Base-by-base conservation (phyloP, 2,113 vertebrate genomes). In the Choloepus hoffmanni region DNA sequence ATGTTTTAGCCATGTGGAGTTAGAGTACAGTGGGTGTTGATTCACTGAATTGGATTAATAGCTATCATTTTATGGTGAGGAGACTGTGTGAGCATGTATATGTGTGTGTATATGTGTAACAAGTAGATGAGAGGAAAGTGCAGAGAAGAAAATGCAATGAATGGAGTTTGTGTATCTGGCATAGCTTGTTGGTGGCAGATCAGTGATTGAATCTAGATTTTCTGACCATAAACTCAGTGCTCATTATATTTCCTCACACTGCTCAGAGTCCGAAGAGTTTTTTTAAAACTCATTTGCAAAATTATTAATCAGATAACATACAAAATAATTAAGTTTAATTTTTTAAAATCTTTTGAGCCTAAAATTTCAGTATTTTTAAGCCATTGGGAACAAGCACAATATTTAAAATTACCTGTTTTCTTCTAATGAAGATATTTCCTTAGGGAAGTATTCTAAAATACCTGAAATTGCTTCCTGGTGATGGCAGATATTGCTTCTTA, bases 381-480 rank as follows among this genome's bases (percentile, higher is more conserved):
- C 40, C 58, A 33, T 23, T 83, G 63, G 89, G 87, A 96, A 81
- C 16, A 65, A 88, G 18, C 87, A 3, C 23, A 85, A 14, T 87
- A 82, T 65, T 88, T 85, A 43, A 97, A 96, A 92, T 93, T 82
- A 60, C 13, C 74, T 30, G 50, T 90, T 92, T 95, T 84, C 62
- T 96, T 91, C 63, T 30, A 78, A 68, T 7, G 13, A 70, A 92
- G 78, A 81, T 21, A 81, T 96, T 86, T 95, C 74, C 92, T 88
- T 55, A 70, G 95, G 77, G 86, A 96, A 82, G n/a, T 63, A 36
- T 33, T 30, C 65, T 65, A 89, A 89, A 81, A 93, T 68, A n/a
- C 45, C 79, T 90, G 70, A 95, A 93, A 95, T 93, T 92, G 53
- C 33, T 93, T 97, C 88, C 93, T 91, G 60, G 74, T 86, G 45